phyloP scores from a whole-genome alignment of 2,113 vertebrate species.

The Ardeotis arabs region DNA sequence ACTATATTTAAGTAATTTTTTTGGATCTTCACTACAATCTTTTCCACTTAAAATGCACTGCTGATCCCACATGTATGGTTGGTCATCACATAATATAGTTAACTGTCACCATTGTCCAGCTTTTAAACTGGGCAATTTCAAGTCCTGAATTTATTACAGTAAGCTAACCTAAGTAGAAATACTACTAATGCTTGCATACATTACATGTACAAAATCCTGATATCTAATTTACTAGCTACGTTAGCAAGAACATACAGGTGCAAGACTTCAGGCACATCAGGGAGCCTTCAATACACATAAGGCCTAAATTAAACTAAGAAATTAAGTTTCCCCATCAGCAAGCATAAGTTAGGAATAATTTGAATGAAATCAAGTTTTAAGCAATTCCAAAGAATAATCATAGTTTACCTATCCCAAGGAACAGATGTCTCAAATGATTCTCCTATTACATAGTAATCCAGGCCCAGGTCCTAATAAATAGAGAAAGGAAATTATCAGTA shows the following conservation, averaged over 20 bases:
- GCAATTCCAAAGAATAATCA: neutral
- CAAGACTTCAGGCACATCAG: neutral
- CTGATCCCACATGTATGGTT: neutral
- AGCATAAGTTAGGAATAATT: neutral
- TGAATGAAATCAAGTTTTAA: constrained; percentile 6
- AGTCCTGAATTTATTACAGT: neutral
- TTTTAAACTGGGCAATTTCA: neutral
- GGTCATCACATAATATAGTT: neutral
- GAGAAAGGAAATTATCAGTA: constrained; percentile 39
- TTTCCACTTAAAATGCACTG: neutral
- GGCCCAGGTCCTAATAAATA: constrained; percentile 88
- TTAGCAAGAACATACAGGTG: neutral
- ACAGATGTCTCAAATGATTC: constrained; percentile 99
- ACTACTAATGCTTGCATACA: neutral
- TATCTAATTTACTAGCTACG: neutral
- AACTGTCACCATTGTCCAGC: neutral
- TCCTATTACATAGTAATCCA: constrained; percentile 95
- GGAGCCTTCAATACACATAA: neutral
- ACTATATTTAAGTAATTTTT: neutral
- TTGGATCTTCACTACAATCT: neutral
- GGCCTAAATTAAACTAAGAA: neutral
- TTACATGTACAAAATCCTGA: neutral
- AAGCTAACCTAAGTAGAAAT: neutral
- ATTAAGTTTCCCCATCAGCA: neutral
- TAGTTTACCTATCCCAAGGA: constrained; percentile 97